These are phyloP conservation scores for Phortica okadai DNA, from an alignment of 2,888 invertebrate species.

Conservation along the genomic window DNA sequence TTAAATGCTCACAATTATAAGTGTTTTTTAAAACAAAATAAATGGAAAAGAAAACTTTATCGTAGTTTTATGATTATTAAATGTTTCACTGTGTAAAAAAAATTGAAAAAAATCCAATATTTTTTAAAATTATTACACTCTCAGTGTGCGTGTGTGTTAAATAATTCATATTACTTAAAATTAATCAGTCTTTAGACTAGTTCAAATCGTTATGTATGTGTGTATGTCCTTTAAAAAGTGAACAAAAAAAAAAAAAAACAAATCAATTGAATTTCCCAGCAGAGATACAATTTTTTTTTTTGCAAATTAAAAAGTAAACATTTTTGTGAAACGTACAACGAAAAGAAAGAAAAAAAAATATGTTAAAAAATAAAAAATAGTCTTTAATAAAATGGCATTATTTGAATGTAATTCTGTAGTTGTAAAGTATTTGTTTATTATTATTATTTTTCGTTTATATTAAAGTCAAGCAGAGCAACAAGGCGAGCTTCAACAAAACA, in stretches of 20 bases:
- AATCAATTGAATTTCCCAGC: background rate
- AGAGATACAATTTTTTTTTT: background rate
- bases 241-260: background rate
- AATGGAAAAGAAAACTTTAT: background rate
- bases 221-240: background rate
- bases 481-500: too few relatives aligned
- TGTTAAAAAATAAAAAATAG: background rate
- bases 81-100: conserved; percentile 17
- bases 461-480: too few relatives aligned
- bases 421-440: background rate
- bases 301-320: background rate
- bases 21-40: background rate
- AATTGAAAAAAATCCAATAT: background rate
- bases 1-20: conserved; percentile 27
- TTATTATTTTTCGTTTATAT: too few relatives aligned
- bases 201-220: conserved; percentile 13
- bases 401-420: background rate
- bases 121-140: conserved; percentile 14
- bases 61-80: background rate
- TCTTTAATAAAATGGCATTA: background rate
- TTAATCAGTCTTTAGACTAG: background rate
- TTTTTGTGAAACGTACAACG: background rate
- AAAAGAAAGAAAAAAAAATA: background rate
- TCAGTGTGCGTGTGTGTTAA: conserved; percentile 15
- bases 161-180: conserved; percentile 17